These are phyloP conservation scores for Drosophila pegasa DNA, from an alignment of 2,888 invertebrate species.

Conservation along the genomic window DNA sequence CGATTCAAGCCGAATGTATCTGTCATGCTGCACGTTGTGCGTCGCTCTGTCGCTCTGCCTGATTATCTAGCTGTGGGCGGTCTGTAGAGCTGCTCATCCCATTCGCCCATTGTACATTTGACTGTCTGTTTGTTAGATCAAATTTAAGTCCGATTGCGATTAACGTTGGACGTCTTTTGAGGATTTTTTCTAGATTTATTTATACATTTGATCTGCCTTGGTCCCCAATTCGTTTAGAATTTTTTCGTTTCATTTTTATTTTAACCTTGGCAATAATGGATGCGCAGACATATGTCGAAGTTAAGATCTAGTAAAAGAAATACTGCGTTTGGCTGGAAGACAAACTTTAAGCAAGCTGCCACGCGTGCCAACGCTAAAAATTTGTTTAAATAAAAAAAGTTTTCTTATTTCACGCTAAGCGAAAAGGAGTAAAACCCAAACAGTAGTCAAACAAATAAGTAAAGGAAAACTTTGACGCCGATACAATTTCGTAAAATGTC, in stretches of 20 bases:
- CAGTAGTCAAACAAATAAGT: conserved; percentile 60
- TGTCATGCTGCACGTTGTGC: conserved; percentile 9
- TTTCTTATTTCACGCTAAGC: conserved; percentile 76
- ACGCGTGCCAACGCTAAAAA: conserved; percentile 58
- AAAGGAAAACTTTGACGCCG: conserved; percentile 77
- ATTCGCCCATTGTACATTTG: conserved; percentile 24
- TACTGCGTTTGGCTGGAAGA: background rate
- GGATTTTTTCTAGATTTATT: background rate
- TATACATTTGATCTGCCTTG: background rate
- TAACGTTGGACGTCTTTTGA: conserved; percentile 15
- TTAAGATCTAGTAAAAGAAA: background rate
- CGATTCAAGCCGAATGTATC: conserved; percentile 55
- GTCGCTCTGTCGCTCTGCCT: background rate
- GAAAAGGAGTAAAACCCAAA: conserved; percentile 55
- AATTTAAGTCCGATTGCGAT: conserved; percentile 57
- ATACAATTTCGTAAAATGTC: conserved; percentile 79
- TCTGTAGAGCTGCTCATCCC: background rate
- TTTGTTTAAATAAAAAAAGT: conserved; percentile 80
- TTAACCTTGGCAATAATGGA: background rate
- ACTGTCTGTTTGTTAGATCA: conserved; percentile 59
- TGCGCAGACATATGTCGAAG: background rate
- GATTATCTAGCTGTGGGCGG: conserved; percentile 6
- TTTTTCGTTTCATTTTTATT: background rate
- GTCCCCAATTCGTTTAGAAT: background rate
- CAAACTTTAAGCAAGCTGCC: conserved; percentile 57